phyloP scores from a whole-genome alignment of 2,797 vertebrate genomes.

The Rousettus madagascariensis region DNA sequence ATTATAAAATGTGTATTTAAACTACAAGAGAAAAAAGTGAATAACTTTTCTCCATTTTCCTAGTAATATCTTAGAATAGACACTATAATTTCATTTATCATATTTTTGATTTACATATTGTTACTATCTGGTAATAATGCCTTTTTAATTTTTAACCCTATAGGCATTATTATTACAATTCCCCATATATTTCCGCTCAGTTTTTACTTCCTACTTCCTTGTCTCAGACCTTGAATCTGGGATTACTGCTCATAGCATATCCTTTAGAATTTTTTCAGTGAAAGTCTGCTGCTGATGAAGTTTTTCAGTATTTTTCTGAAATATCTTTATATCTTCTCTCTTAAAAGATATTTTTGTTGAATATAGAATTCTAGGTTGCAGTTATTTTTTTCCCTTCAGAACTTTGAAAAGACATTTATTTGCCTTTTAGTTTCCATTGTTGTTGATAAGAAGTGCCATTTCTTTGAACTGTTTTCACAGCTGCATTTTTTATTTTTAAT shows the following conservation, averaged over 20 bases:
- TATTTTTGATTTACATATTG: neutral
- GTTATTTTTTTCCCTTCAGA: neutral
- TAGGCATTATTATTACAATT: neutral
- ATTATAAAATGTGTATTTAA: slow-evolving; percentile 18
- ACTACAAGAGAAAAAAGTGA: neutral
- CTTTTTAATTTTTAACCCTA: neutral
- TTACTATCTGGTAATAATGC: neutral
- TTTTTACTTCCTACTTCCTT: neutral
- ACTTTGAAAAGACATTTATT: neutral
- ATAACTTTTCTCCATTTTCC: neutral
- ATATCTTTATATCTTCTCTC: neutral
- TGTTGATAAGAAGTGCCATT: neutral
- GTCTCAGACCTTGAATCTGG: neutral
- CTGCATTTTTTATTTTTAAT: neutral
- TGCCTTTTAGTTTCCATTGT: neutral
- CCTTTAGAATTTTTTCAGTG: neutral
- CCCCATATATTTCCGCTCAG: neutral
- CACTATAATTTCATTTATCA: neutral
- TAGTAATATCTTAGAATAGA: neutral
- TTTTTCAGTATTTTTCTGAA: neutral
- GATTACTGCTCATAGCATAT: neutral
- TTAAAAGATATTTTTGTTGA: neutral
- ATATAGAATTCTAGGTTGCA: neutral
- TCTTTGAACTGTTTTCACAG: neutral
- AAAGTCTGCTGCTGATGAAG: neutral